Evolutionary conservation across 1,140 invertebrate species (phyloP).

Genomic region (Drosophila seguyi): DNA sequence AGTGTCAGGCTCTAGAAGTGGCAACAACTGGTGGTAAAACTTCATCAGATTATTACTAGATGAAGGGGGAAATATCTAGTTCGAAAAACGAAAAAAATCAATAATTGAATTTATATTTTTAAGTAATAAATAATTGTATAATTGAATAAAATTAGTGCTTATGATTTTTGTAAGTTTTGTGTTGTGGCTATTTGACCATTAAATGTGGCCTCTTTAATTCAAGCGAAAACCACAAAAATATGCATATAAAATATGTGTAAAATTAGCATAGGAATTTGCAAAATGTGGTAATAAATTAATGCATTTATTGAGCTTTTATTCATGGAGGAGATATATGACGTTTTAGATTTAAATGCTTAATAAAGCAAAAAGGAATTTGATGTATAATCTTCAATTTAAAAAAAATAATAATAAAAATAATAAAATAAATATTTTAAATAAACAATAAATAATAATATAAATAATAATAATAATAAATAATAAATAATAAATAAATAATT

Average conservation of each 20-base stretch:
- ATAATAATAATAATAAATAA: no score
- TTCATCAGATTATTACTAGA: not conserved
- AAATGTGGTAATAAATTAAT: not conserved
- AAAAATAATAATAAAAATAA: no score
- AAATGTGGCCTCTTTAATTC: not conserved
- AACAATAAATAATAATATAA: no score
- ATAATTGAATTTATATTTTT: not conserved
- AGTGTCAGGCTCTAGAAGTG: conserved; percentile 1
- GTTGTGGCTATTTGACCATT: not conserved
- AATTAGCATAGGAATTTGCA: conserved; percentile 5
- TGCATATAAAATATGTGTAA: not conserved
- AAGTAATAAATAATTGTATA: not conserved
- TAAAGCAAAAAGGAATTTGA: not conserved
- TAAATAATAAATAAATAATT: no score
- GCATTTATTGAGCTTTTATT: not conserved
- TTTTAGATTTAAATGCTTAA: not conserved
- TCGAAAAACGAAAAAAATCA: not conserved
- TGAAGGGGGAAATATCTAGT: not conserved
- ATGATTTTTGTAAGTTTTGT: no score
- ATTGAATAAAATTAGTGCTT: not conserved
- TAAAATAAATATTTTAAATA: no score
- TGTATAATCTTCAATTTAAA: not conserved
- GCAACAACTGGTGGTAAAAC: conserved; percentile 2
- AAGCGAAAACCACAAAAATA: not conserved
- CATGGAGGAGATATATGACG: not conserved